phyloP scores from a whole-genome alignment of 2,113 vertebrate species.

The Symphodus melops region DNA sequence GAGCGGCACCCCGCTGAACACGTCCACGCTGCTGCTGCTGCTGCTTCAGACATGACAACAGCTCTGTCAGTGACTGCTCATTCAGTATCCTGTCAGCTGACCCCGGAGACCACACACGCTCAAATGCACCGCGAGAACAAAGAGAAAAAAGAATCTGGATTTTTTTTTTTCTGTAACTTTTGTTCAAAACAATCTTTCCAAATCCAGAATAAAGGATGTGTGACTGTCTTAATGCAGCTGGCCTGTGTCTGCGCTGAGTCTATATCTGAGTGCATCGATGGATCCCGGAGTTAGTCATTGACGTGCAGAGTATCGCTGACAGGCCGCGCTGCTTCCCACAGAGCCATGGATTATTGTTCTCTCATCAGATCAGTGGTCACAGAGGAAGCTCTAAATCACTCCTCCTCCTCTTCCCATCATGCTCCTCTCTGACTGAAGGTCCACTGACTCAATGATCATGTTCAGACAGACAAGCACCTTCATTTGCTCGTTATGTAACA shows the following conservation, averaged over 20 bases:
- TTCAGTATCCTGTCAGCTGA: constrained; percentile 24
- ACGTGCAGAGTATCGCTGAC: constrained; percentile 44
- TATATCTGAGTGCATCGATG: not conserved
- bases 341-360: constrained; percentile 51
- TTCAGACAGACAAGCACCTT: not conserved
- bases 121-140: too few relatives aligned
- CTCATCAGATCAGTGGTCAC: constrained; percentile 34
- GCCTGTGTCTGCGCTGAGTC: not conserved
- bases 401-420: not conserved
- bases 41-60: constrained; percentile 9
- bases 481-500: too few relatives aligned
- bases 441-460: not conserved
- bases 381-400: constrained; percentile 35
- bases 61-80: not conserved
- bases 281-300: constrained; percentile 25
- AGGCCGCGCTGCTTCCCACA: constrained; percentile 21
- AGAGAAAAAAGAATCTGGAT: too few relatives aligned
- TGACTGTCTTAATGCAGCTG: not conserved
- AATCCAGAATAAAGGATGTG: not conserved
- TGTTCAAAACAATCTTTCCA: not conserved
- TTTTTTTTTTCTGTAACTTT: too few relatives aligned
- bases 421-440: not conserved
- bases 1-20: not conserved
- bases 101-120: not conserved
- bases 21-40: too few relatives aligned